These are phyloP conservation scores for Semaprochilodus insignis DNA, from an alignment of 2,797 vertebrate genomes.

Conservation along the genomic window DNA sequence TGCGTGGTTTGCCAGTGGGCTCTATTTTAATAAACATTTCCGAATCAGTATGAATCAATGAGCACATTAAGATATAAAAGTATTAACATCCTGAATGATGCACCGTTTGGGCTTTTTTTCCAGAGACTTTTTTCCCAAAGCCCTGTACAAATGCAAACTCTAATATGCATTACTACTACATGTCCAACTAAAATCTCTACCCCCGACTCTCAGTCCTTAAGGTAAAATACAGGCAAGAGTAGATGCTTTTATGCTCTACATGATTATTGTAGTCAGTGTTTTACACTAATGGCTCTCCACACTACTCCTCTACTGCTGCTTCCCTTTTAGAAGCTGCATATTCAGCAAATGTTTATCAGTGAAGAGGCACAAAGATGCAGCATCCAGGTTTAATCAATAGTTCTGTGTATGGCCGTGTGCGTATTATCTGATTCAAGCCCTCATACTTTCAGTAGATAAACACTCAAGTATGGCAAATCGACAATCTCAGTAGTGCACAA, in stretches of 20 bases:
- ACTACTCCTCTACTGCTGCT: background rate
- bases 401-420: background rate
- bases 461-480: slow-evolving; percentile 6
- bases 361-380: slow-evolving; percentile 46
- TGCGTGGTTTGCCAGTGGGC: background rate
- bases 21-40: background rate
- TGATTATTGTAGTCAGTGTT: slow-evolving; percentile 6
- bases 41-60: background rate
- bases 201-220: background rate
- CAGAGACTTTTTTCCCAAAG: background rate
- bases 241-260: background rate
- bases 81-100: background rate
- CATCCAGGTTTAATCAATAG: slow-evolving; percentile 56
- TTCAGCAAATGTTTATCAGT: slow-evolving; percentile 57
- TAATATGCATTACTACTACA: background rate
- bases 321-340: slow-evolving; percentile 55
- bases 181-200: background rate
- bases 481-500: background rate
- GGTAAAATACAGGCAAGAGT: background rate
- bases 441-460: slow-evolving; percentile 1
- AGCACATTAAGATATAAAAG: background rate
- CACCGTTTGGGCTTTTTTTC: background rate
- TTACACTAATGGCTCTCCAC: slow-evolving; percentile 13
- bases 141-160: background rate
- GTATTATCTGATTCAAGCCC: background rate